Evolutionary conservation across 2,888 invertebrate species (phyloP).

Genomic region (Myathropa florea): DNA sequence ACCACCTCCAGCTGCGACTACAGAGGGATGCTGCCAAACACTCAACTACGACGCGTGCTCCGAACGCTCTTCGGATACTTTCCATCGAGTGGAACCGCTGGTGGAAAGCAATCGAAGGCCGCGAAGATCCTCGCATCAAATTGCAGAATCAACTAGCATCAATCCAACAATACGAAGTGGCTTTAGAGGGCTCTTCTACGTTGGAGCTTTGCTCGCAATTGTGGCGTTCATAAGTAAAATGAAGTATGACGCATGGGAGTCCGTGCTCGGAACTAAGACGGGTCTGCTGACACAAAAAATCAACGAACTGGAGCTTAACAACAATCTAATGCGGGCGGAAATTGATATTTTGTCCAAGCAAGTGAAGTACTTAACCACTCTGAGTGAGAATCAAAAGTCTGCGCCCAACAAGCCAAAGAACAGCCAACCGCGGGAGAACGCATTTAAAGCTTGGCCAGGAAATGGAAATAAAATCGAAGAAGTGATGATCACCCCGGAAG

Average conservation of each 20-base stretch:
- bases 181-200: constrained; percentile 75
- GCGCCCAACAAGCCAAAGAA: constrained; percentile 33
- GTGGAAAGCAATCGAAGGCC: constrained; percentile 10
- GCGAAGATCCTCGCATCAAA: constrained; percentile 12
- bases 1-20: background rate
- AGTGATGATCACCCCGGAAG: constrained; percentile 74
- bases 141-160: constrained; percentile 21
- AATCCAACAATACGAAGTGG: constrained; percentile 71
- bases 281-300: constrained; percentile 74
- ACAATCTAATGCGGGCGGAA: constrained; percentile 78
- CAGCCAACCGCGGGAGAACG: constrained; percentile 64
- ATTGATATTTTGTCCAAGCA: constrained; percentile 78
- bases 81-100: constrained; percentile 45
- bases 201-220: constrained; percentile 74
- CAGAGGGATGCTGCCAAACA: background rate
- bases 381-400: constrained; percentile 59
- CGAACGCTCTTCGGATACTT: constrained; percentile 36
- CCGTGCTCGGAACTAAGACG: constrained; percentile 39
- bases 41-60: constrained; percentile 35
- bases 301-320: constrained; percentile 76
- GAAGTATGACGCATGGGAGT: constrained; percentile 75
- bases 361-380: constrained; percentile 75
- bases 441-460: constrained; percentile 76
- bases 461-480: constrained; percentile 74
- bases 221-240: constrained; percentile 76